Conservation (phyloP, 2,888 invertebrate genomes). For the Xestia xanthographa region DNA sequence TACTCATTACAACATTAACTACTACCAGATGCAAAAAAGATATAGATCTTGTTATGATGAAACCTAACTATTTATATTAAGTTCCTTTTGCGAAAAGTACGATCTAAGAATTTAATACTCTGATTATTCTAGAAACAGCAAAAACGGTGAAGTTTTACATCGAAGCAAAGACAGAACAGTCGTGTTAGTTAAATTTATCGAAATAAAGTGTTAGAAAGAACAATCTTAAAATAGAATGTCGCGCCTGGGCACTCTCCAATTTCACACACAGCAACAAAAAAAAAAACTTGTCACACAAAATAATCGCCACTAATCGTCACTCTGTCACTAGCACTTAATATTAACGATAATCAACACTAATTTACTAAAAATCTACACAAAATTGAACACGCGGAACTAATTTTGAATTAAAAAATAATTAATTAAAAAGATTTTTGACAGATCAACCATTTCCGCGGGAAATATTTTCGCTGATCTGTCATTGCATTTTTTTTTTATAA, state of each 20-base stretch:
- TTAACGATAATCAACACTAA: conserved; percentile 42
- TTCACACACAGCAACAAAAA: conserved; percentile 64
- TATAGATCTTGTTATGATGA: neutral
- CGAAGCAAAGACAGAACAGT: conserved; percentile 22
- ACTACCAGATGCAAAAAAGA: neutral
- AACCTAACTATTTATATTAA: neutral
- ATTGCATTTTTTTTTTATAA: conserved; percentile 65
- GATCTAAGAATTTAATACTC: neutral
- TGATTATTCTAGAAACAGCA: neutral
- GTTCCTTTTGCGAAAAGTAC: neutral
- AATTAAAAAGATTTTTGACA: conserved; percentile 45
- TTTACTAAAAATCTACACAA: conserved; percentile 22
- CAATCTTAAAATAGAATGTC: conserved; percentile 70
- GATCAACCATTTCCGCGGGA: conserved; percentile 53
- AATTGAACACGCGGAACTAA: conserved; percentile 10
- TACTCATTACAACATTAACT: no score
- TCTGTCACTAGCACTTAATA: conserved; percentile 64
- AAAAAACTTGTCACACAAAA: conserved; percentile 62
- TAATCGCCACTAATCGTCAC: conserved; percentile 64
- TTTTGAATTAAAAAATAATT: conserved; percentile 5
- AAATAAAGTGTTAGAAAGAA: conserved; percentile 65
- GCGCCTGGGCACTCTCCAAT: conserved; percentile 73
- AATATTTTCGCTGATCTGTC: conserved; percentile 55
- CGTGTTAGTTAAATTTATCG: conserved; percentile 60
- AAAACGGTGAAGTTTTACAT: neutral